Base-by-base conservation (phyloP, 2,888 invertebrate genomes). In the Netelia virgata region DNA sequence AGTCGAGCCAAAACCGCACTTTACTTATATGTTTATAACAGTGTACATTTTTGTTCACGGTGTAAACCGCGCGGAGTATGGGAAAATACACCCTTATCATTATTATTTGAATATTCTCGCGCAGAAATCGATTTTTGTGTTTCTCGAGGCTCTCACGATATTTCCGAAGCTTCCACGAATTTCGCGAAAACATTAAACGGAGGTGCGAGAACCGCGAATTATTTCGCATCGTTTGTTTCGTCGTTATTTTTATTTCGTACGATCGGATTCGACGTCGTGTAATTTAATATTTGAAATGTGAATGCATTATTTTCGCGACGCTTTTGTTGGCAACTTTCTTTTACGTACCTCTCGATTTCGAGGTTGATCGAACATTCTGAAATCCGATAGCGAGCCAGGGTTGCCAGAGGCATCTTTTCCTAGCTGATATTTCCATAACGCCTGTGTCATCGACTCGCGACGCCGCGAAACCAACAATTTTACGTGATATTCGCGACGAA, bases 391-490 rank as follows among this genome's bases (percentile, higher is more conserved):
- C 88, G 74, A 92, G 90, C 93, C 93, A 93, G 76, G 93, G 93
- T 84, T 93, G 93, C 93, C 93, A 93, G 66, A 93, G 89, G 80
- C 87, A 89, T 47, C 86, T 87, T 85, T 90, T 88, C 85, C 91
- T 89, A 70, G 89, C 86, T 75, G 91, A 88, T 68, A 92, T 82
- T 86, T 91, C 91, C 93, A 92, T 92, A 28, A 73, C 80, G 79
- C 8, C 63, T 36, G 61, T 74, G 78, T 86, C 84, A 78, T 85
- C 79, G 66, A 87, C 28, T 28, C 28, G 28, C 28, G 28, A 3
- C 3, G 28, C 3, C 28, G 28, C 28, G 3, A 28, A 28, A 28
- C 28, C 3, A 28, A 28, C 76, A 18, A 66, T 50, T 64, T 61
- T 14, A 6, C 68, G 20, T 16, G 28, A 41, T 23, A 11, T 23